These are phyloP conservation scores for Oreotragus oreotragus DNA, from an alignment of 2,113 vertebrate species.

Conservation along the genomic window DNA sequence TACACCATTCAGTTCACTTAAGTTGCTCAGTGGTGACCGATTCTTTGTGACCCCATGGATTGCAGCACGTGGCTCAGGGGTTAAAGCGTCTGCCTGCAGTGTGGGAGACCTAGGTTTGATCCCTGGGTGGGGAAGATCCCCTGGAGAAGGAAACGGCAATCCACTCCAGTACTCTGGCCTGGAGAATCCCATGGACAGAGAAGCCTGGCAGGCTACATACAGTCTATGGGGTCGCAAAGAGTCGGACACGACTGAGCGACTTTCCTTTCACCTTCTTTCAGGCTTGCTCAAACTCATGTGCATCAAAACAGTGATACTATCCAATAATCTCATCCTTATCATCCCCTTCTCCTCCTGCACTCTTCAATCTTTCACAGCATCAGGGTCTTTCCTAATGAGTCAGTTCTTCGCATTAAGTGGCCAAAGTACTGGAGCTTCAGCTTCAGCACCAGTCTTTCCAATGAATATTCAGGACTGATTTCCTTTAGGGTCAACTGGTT, in stretches of 20 bases:
- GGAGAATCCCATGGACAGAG: too few species aligned
- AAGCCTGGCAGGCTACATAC: too few species aligned
- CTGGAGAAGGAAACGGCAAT: too few species aligned
- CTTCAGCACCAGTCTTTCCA: background rate
- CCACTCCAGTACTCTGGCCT: too few species aligned
- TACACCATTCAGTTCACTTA: background rate
- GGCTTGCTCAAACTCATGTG: background rate
- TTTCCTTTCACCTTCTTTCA: background rate
- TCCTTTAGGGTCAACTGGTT: background rate
- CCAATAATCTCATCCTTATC: background rate
- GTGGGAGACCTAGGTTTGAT: too few species aligned
- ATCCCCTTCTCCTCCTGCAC: background rate
- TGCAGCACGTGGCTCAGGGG: background rate
- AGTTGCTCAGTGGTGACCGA: background rate
- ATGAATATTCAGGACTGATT: background rate
- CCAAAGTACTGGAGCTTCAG: background rate
- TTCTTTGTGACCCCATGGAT: background rate
- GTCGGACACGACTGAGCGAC: too few species aligned
- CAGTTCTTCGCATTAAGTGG: background rate
- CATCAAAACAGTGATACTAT: background rate
- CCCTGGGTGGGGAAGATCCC: too few species aligned
- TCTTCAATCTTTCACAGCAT: background rate
- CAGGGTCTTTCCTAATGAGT: background rate
- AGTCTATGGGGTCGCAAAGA: too few species aligned
- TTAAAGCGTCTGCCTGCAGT: too few species aligned